A percentile compares a stretch with the other conserved stretches of the same genome.
These are phyloP conservation scores for Hycleus cichorii DNA, from an alignment of 1,140 invertebrate genomes.

Conservation along the genomic window DNA sequence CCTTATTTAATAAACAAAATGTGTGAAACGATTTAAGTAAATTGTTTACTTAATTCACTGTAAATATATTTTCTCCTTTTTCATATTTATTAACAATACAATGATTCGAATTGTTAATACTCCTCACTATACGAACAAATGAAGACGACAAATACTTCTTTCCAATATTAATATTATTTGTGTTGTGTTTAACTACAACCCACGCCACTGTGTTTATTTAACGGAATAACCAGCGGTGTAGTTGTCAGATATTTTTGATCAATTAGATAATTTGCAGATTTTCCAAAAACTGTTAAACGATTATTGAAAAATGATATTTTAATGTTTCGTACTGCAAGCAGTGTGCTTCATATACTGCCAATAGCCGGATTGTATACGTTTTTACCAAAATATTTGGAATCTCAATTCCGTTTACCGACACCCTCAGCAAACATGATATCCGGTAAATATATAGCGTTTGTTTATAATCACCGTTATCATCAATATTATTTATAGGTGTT, in stretches of 20 bases:
- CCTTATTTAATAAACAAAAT: constrained; percentile 2
- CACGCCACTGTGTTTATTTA: not conserved
- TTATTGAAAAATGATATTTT: constrained; percentile 84
- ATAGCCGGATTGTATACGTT: constrained; percentile 89
- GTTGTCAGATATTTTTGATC: too few species aligned
- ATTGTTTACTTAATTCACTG: not conserved
- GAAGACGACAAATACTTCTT: not conserved
- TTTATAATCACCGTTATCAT: not conserved
- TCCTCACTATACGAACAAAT: not conserved
- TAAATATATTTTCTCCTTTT: too few species aligned
- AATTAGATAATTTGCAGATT: constrained; percentile 52
- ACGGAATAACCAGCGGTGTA: too few species aligned
- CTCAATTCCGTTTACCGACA: constrained; percentile 80
- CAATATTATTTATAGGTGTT: constrained; percentile 53
- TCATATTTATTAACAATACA: too few species aligned
- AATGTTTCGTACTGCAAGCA: constrained; percentile 81
- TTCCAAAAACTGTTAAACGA: constrained; percentile 77
- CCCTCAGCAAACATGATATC: constrained; percentile 86
- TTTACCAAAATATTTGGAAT: constrained; percentile 88
- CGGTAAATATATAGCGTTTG: constrained; percentile 46
- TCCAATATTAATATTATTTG: too few species aligned
- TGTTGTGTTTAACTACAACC: not conserved
- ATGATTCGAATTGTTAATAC: not conserved
- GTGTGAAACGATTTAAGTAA: constrained; percentile 10
- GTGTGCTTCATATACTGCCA: constrained; percentile 81